These are phyloP conservation scores for Pipa parva DNA, from an alignment of 2,113 vertebrate species.

Conservation along the genomic window DNA sequence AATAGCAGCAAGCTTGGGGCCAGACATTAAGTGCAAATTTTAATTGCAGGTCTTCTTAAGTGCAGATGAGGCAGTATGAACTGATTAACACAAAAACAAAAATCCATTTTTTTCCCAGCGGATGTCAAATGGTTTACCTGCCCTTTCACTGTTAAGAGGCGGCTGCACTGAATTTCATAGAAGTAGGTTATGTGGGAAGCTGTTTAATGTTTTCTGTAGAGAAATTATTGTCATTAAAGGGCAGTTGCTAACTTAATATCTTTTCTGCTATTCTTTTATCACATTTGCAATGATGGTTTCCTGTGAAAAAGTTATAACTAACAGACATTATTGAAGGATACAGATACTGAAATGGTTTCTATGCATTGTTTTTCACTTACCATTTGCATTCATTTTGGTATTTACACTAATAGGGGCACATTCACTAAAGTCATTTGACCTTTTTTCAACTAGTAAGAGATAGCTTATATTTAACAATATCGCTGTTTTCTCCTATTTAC, in stretches of 20 bases:
- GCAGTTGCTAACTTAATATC: not conserved
- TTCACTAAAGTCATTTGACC: too few relatives aligned
- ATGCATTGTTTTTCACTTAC: too few relatives aligned
- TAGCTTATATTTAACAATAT: too few relatives aligned
- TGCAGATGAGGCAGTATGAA: conserved; percentile 46
- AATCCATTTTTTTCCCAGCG: conserved; percentile 11
- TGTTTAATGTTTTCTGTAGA: conserved; percentile 20
- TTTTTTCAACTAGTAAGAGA: too few relatives aligned
- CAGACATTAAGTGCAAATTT: conserved; percentile 50
- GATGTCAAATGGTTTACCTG: conserved; percentile 21
- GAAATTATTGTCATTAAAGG: not conserved
- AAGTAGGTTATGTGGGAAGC: conserved; percentile 26
- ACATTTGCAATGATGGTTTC: not conserved
- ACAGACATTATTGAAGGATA: too few relatives aligned
- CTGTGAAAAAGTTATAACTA: too few relatives aligned
- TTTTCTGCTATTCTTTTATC: not conserved
- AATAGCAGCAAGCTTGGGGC: conserved; percentile 49
- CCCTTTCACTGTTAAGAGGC: conserved; percentile 11
- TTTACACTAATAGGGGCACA: too few relatives aligned
- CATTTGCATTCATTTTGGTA: too few relatives aligned
- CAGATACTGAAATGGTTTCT: too few relatives aligned
- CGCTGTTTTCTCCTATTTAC: too few relatives aligned
- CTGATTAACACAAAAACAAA: conserved; percentile 51
- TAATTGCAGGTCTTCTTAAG: conserved; percentile 56
- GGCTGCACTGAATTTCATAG: not conserved